These are phyloP conservation scores for Oxyura jamaicensis DNA, from an alignment of 2,113 vertebrate species.

Conservation along the genomic window DNA sequence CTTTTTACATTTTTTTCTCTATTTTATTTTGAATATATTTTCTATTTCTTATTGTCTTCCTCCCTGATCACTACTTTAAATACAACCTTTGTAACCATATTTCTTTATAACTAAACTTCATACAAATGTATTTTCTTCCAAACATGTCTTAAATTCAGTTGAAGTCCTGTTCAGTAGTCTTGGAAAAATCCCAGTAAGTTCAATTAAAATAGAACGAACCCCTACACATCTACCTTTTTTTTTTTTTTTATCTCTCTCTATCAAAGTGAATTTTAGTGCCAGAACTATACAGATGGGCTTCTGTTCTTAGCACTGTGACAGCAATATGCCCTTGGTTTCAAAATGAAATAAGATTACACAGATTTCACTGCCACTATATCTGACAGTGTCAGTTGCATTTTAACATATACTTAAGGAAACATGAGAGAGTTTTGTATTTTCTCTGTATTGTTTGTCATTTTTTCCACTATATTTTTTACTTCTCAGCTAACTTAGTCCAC, in stretches of 20 bases:
- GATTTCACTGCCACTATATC: not conserved
- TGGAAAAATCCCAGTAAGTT: not conserved
- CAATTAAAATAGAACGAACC: not conserved
- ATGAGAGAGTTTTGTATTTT: not conserved
- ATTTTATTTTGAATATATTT: not conserved
- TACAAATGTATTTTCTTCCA: not conserved
- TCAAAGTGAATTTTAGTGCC: not conserved
- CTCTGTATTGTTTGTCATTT: not conserved
- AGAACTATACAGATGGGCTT: not conserved
- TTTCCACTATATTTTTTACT: not conserved
- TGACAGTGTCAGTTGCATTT: conserved; percentile 15
- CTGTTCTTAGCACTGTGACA: not conserved
- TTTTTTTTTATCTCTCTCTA: not conserved
- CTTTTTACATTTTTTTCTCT: not conserved
- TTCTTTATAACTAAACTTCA: not conserved
- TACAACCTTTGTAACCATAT: not conserved
- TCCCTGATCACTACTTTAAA: not conserved
- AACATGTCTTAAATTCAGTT: not conserved
- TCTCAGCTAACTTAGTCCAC: not conserved
- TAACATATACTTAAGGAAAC: conserved; percentile 1
- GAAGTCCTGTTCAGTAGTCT: not conserved
- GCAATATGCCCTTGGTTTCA: not conserved
- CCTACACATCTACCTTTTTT: not conserved
- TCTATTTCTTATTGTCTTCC: not conserved
- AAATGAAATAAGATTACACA: conserved; percentile 39